Evolutionary conservation across 1,140 invertebrate genomes (phyloP).

Genomic region (Dryas iulia): DNA sequence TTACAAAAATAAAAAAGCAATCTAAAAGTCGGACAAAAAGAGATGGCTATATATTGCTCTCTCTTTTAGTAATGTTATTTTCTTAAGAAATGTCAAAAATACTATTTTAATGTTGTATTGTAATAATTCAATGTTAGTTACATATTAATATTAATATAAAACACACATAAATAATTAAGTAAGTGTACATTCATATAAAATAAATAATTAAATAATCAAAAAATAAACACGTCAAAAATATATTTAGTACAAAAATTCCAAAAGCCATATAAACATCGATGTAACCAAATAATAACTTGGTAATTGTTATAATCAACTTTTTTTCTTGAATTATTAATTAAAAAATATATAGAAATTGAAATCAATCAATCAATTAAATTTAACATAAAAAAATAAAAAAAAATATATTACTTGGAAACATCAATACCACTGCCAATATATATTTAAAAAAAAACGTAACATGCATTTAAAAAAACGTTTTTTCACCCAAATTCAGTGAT

Average conservation of each 20-base stretch:
- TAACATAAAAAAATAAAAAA: too few species aligned
- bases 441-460: neutral
- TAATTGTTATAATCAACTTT: neutral
- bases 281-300: neutral
- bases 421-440: neutral
- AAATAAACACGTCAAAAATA: constrained; percentile 34
- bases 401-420: neutral
- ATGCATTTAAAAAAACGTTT: neutral
- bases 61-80: neutral
- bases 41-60: neutral
- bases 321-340: too few species aligned
- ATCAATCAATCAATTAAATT: too few species aligned
- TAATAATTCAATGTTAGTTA: neutral
- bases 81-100: too few species aligned
- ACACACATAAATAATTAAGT: constrained; percentile 7
- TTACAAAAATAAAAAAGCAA: too few species aligned
- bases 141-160: neutral
- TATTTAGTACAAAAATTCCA: constrained; percentile 17
- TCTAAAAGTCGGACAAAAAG: too few species aligned
- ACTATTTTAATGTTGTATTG: neutral
- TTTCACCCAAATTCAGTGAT: neutral
- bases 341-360: too few species aligned
- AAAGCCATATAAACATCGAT: neutral
- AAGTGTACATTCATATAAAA: neutral
- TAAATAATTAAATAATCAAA: constrained; percentile 4